These are phyloP conservation scores for human DNA, from an alignment of 2,113 vertebrate genomes.

Conservation along the genomic window GRCh38 chr4:126878501-126879000, in stretches of 20 bases:
- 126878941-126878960: background rate
- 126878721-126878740: background rate
- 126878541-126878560: background rate
- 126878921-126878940: background rate
- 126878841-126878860: background rate
- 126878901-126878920: background rate
- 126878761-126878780: background rate
- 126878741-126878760: background rate
- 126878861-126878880: background rate
- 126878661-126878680: background rate
- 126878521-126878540: background rate
- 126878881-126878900: background rate
- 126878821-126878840: background rate
- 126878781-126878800: background rate
- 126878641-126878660: background rate
- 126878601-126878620: background rate
- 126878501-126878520: background rate
- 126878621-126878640: background rate
- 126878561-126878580: background rate
- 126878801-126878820: background rate
- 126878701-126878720: background rate
- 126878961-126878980: background rate
- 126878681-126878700: too few relatives aligned
- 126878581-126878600: background rate
- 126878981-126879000: background rate